Evolutionary conservation across 2,888 invertebrate genomes (phyloP).

Genomic region (Drosophila koepferae): DNA sequence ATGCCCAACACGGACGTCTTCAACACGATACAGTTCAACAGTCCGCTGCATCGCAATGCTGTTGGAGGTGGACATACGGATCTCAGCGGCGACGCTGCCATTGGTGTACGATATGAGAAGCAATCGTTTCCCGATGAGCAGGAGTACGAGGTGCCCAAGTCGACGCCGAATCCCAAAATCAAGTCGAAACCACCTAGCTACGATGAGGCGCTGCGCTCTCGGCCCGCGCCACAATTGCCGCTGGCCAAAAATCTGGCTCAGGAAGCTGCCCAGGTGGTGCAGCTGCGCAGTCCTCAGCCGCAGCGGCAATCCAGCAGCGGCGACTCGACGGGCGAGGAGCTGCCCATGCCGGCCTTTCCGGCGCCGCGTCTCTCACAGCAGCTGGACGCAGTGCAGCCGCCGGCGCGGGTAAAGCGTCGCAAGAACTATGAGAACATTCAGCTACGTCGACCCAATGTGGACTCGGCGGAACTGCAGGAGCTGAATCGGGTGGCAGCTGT

Average conservation of each 20-base stretch:
- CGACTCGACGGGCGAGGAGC: constrained; percentile 64
- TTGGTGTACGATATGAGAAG: neutral
- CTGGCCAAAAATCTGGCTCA: constrained; percentile 61
- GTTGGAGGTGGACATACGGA: constrained; percentile 71
- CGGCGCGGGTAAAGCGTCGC: constrained; percentile 76
- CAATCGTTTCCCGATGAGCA: constrained; percentile 2
- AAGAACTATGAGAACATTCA: constrained; percentile 82
- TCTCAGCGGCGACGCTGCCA: constrained; percentile 41
- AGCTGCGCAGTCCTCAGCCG: constrained; percentile 43
- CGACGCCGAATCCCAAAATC: constrained; percentile 50
- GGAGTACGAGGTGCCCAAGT: constrained; percentile 81
- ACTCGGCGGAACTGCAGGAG: constrained; percentile 79
- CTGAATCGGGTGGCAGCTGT: constrained; percentile 69
- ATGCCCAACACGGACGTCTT: constrained; percentile 84
- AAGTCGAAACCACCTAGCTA: constrained; percentile 79
- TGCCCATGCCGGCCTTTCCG: constrained; percentile 84
- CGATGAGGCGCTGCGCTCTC: constrained; percentile 76
- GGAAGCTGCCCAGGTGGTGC: constrained; percentile 63
- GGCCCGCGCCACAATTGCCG: constrained; percentile 53
- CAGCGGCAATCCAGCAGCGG: constrained; percentile 46
- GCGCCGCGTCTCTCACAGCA: constrained; percentile 81
- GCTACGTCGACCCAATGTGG: constrained; percentile 77
- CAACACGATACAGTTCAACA: constrained; percentile 83
- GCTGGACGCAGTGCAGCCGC: constrained; percentile 69
- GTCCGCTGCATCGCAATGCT: constrained; percentile 82